Evolutionary conservation across 2,113 vertebrate species (phyloP).

Genomic region (Panurus biarmicus): DNA sequence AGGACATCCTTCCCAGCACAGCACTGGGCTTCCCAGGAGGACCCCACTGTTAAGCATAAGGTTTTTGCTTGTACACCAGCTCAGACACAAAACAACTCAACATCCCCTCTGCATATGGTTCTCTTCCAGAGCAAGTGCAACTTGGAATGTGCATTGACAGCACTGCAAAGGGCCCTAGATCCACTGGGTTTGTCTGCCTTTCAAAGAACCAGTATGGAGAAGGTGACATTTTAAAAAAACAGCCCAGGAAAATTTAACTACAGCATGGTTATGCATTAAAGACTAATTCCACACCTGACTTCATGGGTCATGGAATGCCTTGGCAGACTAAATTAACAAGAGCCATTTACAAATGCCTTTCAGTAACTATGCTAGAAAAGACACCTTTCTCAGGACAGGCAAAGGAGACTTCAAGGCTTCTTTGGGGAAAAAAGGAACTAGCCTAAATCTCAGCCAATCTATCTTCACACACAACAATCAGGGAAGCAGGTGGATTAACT

Average conservation of each 20-base stretch:
- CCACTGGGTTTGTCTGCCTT: background rate
- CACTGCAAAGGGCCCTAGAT: rapidly evolving
- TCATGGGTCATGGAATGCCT: background rate
- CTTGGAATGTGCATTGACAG: background rate
- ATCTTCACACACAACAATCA: background rate
- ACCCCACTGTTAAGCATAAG: background rate
- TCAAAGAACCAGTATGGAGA: background rate
- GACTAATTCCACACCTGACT: background rate
- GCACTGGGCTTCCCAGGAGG: background rate
- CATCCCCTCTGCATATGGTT: background rate
- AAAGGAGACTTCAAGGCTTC: background rate
- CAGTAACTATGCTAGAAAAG: background rate
- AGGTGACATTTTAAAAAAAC: background rate
- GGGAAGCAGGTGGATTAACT: background rate
- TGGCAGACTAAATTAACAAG: rapidly evolving
- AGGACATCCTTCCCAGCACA: background rate
- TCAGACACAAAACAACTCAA: background rate
- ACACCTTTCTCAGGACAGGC: background rate
- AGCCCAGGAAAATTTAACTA: background rate
- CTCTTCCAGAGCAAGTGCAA: background rate
- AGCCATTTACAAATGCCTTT: background rate
- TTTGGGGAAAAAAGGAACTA: background rate
- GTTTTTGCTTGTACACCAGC: background rate
- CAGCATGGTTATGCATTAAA: background rate
- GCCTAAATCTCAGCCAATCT: background rate